Conservation (phyloP, 2,888 invertebrate species). For the Cerastis leucographa region DNA sequence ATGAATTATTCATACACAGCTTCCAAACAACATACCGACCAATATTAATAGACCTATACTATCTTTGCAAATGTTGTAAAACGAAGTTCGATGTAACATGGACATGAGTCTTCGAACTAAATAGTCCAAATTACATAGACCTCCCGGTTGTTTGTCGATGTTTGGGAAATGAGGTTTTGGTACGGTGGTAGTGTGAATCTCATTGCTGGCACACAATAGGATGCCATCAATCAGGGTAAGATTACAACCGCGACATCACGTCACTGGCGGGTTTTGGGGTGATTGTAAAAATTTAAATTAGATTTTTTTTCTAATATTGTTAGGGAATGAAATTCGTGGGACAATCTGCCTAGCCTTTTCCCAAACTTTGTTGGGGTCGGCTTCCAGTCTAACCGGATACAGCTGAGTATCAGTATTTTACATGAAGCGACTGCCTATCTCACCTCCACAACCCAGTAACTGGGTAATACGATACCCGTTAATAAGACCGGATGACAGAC, state of each 20-base stretch:
- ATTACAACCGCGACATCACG: conserved; percentile 76
- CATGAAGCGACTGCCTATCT: too few relatives aligned
- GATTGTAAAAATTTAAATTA: conserved; percentile 70
- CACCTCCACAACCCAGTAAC: too few relatives aligned
- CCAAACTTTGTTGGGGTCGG: too few relatives aligned
- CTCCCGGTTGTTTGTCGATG: neutral
- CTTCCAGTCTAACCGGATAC: too few relatives aligned
- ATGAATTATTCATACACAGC: conserved; percentile 82
- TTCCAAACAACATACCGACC: conserved; percentile 57
- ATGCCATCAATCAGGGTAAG: conserved; percentile 77
- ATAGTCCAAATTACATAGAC: conserved; percentile 45
- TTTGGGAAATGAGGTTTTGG: conserved; percentile 31
- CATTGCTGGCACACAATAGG: conserved; percentile 67
- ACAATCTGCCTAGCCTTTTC: too few relatives aligned
- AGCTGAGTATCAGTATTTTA: too few relatives aligned
- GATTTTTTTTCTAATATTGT: conserved; percentile 61
- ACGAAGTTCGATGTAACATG: conserved; percentile 57
- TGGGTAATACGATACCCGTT: too few relatives aligned
- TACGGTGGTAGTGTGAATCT: conserved; percentile 49
- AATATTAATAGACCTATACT: conserved; percentile 56
- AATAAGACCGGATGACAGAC: too few relatives aligned
- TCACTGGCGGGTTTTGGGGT: conserved; percentile 73
- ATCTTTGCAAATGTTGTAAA: conserved; percentile 13
- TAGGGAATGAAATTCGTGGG: neutral
- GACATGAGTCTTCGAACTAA: conserved; percentile 26